Evolutionary conservation across 2,113 vertebrate genomes (phyloP), one percentile per base, ranked within the genome.

Genomic region (Bubo bubo): DNA sequence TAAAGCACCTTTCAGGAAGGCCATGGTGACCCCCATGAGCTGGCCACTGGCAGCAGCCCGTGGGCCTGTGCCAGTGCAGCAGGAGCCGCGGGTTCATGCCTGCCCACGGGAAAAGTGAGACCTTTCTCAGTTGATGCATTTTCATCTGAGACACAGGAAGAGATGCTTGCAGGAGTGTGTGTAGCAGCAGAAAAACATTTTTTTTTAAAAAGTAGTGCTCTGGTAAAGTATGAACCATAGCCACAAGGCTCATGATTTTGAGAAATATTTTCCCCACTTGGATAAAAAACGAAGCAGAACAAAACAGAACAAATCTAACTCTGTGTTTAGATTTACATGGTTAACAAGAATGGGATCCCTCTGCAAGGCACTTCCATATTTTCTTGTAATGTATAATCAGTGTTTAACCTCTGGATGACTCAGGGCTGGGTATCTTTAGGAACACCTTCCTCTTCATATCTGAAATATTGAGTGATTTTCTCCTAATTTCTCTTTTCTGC

Each of bases 41-140:
- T 21, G 72, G 59, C 20, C 64, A 17, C 37, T 64, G 66, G 41
- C 56, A 75, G 59, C 22, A 63, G 20, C 37, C 35, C 4, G 2
- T 2, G 6, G 71, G n/a, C 41, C 26, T 3, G 3, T 1, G 0
- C 30, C 43, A 49, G 18, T 8, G 32, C 49, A 49, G 45, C 26
- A 23, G 39, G 63, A 92, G n/a, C 62, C 47, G 28, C 1, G 6
- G 20, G 17, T 23, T 70, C 4, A 14, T 12, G 45, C 4, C 20
- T n/a, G 32, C 39, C 9, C 3, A 2, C 1, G 1, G 27, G 2
- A 85, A 66, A 93, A 79, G 24, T 32, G 35, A 81, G 91, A 79
- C 20, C 8, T 17, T 59, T 72, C 71, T n/a, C 43, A 13, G 26
- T 1, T 55, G 16, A 26, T 68, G 10, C 0, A 0, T 27, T 84